Conservation (phyloP, 2,888 invertebrate genomes). For the Dolomedes plantarius region DNA sequence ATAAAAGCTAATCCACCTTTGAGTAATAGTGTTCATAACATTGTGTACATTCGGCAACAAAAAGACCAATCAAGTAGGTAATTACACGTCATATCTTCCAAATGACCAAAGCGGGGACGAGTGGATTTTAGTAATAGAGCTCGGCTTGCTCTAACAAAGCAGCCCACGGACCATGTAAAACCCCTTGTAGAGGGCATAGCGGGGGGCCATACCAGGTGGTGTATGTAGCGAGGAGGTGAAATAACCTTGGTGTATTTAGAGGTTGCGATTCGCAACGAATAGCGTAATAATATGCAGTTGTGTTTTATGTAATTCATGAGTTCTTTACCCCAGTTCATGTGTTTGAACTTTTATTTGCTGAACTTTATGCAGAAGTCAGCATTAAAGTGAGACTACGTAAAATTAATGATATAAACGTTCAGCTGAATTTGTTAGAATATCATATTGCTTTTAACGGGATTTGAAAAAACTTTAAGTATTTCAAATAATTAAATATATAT, state of each 20-base stretch:
- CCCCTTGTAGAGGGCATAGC: slow-evolving; percentile 9
- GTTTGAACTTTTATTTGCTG: no score
- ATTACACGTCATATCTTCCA: slow-evolving; percentile 66
- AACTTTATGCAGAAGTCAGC: no score
- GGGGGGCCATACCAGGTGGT: slow-evolving; percentile 27
- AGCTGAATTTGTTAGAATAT: no score
- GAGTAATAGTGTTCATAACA: slow-evolving; percentile 41
- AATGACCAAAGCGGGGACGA: slow-evolving; percentile 44
- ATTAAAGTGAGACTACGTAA: no score
- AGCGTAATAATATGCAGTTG: neutral
- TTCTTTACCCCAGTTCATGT: no score
- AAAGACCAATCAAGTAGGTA: slow-evolving; percentile 65
- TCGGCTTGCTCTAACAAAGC: slow-evolving; percentile 31
- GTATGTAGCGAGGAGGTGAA: neutral
- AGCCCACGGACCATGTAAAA: slow-evolving; percentile 55
- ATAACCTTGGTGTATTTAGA: slow-evolving; percentile 17
- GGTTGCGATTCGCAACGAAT: neutral
- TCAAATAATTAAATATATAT: no score
- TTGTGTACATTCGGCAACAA: slow-evolving; percentile 59
- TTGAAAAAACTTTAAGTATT: no score
- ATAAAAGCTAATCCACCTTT: slow-evolving; percentile 50
- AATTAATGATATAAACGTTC: no score
- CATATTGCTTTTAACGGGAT: no score
- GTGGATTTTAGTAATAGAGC: slow-evolving; percentile 64
- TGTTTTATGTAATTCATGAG: no score